Percentiles rank a stretch among this genome's conserved stretches.
Conservation (phyloP, 1,140 invertebrate genomes). For the Papilio aristodemus region DNA sequence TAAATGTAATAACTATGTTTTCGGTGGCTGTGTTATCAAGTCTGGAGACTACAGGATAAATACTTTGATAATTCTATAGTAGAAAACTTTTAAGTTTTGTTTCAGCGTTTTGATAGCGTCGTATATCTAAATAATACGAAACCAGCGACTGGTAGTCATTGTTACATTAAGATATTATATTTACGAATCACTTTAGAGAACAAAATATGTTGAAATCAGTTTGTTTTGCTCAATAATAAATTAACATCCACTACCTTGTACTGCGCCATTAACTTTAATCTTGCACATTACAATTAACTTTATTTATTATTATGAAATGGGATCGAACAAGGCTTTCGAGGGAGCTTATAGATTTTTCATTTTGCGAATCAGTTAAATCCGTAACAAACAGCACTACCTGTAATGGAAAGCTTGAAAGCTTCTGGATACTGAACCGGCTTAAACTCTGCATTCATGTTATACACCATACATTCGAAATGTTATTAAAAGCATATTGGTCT, state of each 20-base stretch:
- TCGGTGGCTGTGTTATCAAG: no score
- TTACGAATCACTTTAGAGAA: no score
- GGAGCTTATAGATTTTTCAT: slow-evolving; percentile 10
- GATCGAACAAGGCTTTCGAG: not conserved
- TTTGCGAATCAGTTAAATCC: slow-evolving; percentile 9
- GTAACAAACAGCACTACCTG: not conserved
- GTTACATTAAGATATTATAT: no score
- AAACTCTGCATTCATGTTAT: not conserved
- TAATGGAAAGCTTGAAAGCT: not conserved
- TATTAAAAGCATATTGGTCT: not conserved
- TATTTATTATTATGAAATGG: slow-evolving; percentile 4
- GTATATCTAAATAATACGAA: no score
- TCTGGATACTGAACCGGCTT: not conserved
- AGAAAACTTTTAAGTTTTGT: no score
- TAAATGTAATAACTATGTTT: no score
- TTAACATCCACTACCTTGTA: not conserved
- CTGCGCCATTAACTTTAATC: not conserved
- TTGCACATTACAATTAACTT: not conserved
- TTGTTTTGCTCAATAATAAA: no score
- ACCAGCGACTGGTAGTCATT: no score
- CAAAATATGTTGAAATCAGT: no score
- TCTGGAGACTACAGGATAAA: no score
- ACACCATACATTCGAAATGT: not conserved
- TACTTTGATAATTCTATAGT: no score
- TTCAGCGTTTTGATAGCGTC: no score